A percentile compares a stretch with the other conserved stretches of the same genome.
phyloP scores from a whole-genome alignment of 2,113 vertebrate species.

The Chelonoidis abingdonii region DNA sequence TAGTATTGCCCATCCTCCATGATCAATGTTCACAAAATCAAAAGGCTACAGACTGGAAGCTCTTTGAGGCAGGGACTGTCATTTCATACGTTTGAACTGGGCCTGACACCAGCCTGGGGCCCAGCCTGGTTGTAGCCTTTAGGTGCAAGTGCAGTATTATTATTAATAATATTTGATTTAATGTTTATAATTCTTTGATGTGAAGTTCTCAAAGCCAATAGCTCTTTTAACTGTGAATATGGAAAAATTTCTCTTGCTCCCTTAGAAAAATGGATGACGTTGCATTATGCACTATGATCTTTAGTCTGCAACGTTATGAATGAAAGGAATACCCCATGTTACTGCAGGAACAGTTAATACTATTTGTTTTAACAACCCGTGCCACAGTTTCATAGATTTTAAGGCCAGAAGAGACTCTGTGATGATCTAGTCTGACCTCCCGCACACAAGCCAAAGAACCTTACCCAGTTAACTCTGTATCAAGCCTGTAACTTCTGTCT shows the following conservation, averaged over 20 bases:
- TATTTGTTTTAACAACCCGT: neutral
- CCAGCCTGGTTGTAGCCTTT: neutral
- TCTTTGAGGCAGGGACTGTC: neutral
- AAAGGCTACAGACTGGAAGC: neutral
- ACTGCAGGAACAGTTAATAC: neutral
- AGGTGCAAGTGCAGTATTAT: neutral
- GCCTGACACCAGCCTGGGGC: neutral
- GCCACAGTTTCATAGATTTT: neutral
- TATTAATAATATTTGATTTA: neutral
- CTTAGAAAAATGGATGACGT: neutral
- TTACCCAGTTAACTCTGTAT: neutral
- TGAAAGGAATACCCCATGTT: neutral
- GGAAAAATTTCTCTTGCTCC: neutral
- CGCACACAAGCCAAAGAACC: neutral
- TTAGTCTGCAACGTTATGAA: neutral
- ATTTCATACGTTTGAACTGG: neutral
- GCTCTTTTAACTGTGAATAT: neutral
- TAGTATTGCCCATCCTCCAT: neutral
- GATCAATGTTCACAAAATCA: neutral
- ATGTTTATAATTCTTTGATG: neutral
- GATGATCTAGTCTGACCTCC: neutral
- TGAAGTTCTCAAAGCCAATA: neutral
- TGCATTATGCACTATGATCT: neutral
- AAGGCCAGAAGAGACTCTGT: neutral
- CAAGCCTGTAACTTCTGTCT: too few relatives aligned